These are phyloP conservation scores for Promerops cafer DNA, from an alignment of 2,113 vertebrate species.

Conservation along the genomic window DNA sequence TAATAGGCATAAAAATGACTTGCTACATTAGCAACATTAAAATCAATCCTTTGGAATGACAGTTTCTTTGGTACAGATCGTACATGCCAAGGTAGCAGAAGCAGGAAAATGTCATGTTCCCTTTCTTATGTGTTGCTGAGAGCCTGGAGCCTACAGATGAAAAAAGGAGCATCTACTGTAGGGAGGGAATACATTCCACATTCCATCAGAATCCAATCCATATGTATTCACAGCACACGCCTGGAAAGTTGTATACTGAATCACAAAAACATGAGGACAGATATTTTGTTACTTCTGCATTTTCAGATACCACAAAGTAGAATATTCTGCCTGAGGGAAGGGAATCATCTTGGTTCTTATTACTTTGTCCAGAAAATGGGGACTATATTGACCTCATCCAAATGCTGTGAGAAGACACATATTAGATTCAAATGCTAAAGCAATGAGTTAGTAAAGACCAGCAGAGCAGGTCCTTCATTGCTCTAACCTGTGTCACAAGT, in stretches of 20 bases:
- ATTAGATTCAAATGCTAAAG: neutral
- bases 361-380: neutral
- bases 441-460: neutral
- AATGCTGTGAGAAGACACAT: neutral
- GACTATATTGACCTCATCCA: neutral
- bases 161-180: neutral
- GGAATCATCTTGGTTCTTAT: neutral
- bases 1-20: neutral
- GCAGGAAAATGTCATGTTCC: too few species aligned
- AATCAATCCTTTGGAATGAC: neutral
- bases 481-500: neutral
- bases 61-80: neutral
- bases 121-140: neutral
- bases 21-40: neutral
- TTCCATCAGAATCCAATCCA: neutral
- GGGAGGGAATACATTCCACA: fast-evolving
- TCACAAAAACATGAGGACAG: neutral
- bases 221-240: fast-evolving
- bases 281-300: neutral
- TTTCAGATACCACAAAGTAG: neutral
- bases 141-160: fast-evolving
- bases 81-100: neutral
- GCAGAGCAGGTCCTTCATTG: neutral
- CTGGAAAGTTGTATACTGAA: neutral
- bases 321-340: neutral